Evolutionary conservation across 2,797 vertebrate species (phyloP), one percentile per base, ranked within the genome.

Genomic region (Pseudotriccus pelzelni): DNA sequence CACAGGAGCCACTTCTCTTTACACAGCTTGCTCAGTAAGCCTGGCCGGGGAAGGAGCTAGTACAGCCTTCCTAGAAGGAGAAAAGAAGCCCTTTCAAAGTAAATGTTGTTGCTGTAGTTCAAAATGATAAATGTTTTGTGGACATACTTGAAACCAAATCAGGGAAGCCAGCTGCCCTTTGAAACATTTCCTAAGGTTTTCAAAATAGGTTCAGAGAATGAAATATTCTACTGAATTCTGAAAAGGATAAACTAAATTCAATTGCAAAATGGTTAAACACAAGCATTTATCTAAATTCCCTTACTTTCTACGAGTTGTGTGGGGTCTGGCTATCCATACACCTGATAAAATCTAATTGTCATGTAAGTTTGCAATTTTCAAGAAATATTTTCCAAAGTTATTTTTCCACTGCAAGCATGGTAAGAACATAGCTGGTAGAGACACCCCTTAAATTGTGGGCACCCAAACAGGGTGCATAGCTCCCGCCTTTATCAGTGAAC

Each of bases 161-260:
- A 75, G 30, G n/a, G 44, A 84, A 89, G 44, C 6, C 37, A 93
- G 46, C 23, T 88, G 27, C 37, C 56, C 68, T 85, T 87, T 66
- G 19, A 88, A 86, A 84, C 37, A 41, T 82, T 73, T 88, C 20
- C 55, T 75, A 32, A 94, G 56, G 49, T 70, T 46, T 69, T 92
- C 89, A 78, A 96, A 87, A 91, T 37, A 93, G 63, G 32, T 68
- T 77, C 52, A 91, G 53, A 91, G 60, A 90, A 75, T 36, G 14
- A 84, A 80, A 41, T 77, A 85, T 36, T 87, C 81, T 41, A 93
- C 82, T 84, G 77, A 90, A 92, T 84, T 91, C 81, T 89, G 90
- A 85, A 95, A 91, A 73, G 8, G 6, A 41, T 37, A 85, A 93
- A 69, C 59, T 70, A 74, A 95, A 96, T 93, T 90, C 78, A 93